These are phyloP conservation scores for Capitulum mitella DNA, from an alignment of 2,888 invertebrate species.

Conservation along the genomic window DNA sequence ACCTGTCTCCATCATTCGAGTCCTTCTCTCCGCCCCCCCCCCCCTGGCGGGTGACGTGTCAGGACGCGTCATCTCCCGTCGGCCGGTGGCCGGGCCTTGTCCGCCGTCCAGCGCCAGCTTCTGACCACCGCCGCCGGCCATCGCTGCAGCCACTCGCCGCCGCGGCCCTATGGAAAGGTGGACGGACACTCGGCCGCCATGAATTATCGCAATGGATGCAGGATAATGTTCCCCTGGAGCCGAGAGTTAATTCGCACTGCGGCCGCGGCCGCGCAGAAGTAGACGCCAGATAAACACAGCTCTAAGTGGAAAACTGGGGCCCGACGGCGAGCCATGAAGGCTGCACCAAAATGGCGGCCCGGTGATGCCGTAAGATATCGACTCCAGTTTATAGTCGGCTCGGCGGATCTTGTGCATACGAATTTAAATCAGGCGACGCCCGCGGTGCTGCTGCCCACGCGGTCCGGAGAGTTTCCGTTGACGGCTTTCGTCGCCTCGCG, in stretches of 20 bases:
- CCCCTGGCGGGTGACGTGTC: too few species aligned
- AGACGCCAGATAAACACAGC: background rate
- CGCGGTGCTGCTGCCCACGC: too few species aligned
- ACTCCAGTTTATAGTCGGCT: background rate
- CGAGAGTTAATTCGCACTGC: background rate
- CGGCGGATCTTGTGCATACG: background rate
- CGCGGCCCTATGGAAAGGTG: background rate
- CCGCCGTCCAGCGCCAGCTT: too few species aligned
- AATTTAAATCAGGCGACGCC: background rate
- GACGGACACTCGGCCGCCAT: background rate
- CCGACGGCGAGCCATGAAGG: background rate
- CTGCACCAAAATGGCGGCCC: background rate
- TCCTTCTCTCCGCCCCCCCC: too few species aligned
- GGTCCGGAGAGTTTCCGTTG: too few species aligned
- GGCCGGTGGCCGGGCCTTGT: too few species aligned
- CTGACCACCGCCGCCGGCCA: background rate
- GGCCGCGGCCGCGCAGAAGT: background rate
- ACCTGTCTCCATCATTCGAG: too few species aligned
- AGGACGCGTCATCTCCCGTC: too few species aligned
- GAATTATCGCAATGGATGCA: background rate
- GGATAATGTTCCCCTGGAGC: background rate
- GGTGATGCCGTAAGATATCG: background rate
- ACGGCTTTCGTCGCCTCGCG: too few species aligned
- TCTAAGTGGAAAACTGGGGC: background rate
- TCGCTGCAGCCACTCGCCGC: background rate